A percentile compares a stretch with the other conserved stretches of the same genome.
phyloP scores from a whole-genome alignment of 2,113 vertebrate genomes.

The Aspiorhynchus laticeps region DNA sequence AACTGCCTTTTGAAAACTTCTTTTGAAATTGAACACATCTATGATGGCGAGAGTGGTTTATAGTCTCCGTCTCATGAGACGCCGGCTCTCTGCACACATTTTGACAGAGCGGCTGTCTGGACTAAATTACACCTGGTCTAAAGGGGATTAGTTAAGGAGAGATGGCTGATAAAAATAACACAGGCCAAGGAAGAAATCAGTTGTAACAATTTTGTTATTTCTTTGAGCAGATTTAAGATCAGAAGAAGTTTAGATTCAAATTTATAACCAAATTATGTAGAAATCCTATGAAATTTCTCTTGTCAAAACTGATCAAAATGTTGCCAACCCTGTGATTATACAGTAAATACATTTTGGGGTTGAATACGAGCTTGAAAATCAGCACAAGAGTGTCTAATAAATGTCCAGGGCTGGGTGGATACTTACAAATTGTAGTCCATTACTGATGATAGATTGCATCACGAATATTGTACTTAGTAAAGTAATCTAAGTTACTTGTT shows the following conservation, averaged over 20 bases:
- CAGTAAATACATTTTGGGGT: neutral
- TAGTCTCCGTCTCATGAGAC: neutral
- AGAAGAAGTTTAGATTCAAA: too few relatives aligned
- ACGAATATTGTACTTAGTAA: too few relatives aligned
- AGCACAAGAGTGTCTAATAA: neutral
- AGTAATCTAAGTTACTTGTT: too few relatives aligned
- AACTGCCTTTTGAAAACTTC: neutral
- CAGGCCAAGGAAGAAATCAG: neutral
- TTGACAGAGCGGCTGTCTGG: conserved; percentile 33
- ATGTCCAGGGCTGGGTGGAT: neutral
- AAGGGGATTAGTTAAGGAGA: neutral
- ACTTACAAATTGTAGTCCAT: too few relatives aligned
- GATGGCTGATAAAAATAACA: neutral
- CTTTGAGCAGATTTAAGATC: neutral
- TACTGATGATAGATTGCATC: too few relatives aligned
- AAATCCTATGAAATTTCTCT: neutral
- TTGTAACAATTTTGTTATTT: neutral
- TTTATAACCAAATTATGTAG: neutral
- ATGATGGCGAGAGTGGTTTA: neutral
- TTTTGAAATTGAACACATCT: conserved; percentile 21
- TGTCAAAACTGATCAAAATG: neutral
- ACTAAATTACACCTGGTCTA: conserved; percentile 38
- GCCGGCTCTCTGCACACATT: neutral
- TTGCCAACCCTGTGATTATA: neutral
- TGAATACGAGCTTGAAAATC: neutral